These are phyloP conservation scores for Caenorhabditis sp. DNA, from an alignment of 2,888 invertebrate genomes.

Conservation along the genomic window DNA sequence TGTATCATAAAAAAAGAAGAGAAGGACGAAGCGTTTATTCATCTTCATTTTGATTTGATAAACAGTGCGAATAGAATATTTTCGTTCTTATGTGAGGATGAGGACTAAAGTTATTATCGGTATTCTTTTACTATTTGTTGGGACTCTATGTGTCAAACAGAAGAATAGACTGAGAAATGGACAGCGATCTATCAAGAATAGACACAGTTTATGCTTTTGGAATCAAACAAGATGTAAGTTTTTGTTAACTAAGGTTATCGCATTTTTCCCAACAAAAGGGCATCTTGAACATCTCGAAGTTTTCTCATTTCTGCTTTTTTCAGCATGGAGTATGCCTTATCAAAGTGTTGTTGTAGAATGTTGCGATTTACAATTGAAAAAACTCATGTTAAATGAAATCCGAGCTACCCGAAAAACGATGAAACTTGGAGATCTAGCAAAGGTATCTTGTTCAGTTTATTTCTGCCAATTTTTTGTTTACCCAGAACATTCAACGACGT, in stretches of 20 bases:
- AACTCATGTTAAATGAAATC: constrained; percentile 14
- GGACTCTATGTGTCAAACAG: no score
- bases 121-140: no score
- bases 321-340: constrained; percentile 33
- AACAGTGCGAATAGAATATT: no score
- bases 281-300: no score
- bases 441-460: constrained; percentile 2
- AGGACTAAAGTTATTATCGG: no score
- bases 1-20: neutral
- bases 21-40: neutral
- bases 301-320: constrained; percentile 8
- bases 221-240: constrained; percentile 28
- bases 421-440: constrained; percentile 31
- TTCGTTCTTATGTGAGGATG: no score
- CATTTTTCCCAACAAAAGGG: no score
- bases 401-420: constrained; percentile 5
- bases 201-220: constrained; percentile 12
- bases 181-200: no score
- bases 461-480: constrained; percentile 1
- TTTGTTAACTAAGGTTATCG: no score
- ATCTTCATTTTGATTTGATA: no score
- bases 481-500: constrained; percentile 20
- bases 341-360: constrained; percentile 38
- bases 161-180: no score
- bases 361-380: constrained; percentile 23